Evolutionary conservation across 2,888 invertebrate species (phyloP).

Genomic region (Horisme vitalbata): DNA sequence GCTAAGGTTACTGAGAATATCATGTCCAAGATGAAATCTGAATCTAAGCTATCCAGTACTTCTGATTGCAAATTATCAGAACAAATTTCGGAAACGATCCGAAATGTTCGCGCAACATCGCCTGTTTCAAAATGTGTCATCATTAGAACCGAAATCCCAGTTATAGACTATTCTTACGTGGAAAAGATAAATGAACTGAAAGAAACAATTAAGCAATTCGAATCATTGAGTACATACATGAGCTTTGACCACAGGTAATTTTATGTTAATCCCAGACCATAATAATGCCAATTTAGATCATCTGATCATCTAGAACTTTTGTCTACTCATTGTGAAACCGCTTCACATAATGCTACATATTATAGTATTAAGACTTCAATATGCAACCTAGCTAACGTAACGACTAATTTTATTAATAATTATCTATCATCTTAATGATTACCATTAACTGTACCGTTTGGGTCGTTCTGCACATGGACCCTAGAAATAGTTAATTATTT

Average conservation of each 20-base stretch:
- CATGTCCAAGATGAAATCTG: conserved; percentile 43
- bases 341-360: too few species aligned
- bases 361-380: too few species aligned
- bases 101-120: conserved; percentile 54
- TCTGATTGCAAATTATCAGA: conserved; percentile 49
- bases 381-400: too few species aligned
- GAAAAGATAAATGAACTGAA: conserved; percentile 84
- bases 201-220: conserved; percentile 85
- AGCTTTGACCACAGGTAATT: conserved; percentile 85
- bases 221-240: conserved; percentile 82
- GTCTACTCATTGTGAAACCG: too few species aligned
- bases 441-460: too few species aligned
- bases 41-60: conserved; percentile 42
- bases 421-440: too few species aligned
- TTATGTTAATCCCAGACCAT: too few species aligned
- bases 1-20: conserved; percentile 47
- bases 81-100: conserved; percentile 53
- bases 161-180: conserved; percentile 80
- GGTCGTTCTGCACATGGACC: too few species aligned
- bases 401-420: too few species aligned
- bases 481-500: too few species aligned
- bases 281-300: too few species aligned
- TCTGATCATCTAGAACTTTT: too few species aligned
- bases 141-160: conserved; percentile 61
- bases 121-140: conserved; percentile 61